These are phyloP conservation scores for Pollachius pollachius DNA, from an alignment of 2,113 vertebrate genomes.

Conservation along the genomic window DNA sequence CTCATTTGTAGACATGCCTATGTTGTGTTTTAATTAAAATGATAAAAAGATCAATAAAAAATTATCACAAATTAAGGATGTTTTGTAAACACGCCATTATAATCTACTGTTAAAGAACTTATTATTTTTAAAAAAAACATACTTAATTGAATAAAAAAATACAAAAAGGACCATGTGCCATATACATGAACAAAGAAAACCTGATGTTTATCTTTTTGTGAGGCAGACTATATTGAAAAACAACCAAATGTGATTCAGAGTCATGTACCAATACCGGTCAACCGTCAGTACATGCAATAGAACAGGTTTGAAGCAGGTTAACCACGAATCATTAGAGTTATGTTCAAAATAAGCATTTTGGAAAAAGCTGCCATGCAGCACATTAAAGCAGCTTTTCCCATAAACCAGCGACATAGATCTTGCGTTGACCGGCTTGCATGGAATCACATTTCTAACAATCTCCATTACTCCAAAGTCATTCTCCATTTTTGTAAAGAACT, in stretches of 20 bases:
- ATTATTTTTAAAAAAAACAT: too few species aligned
- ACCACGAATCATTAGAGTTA: constrained; percentile 45
- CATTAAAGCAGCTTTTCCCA: constrained; percentile 48
- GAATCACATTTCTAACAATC: constrained; percentile 43
- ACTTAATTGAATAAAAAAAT: background rate
- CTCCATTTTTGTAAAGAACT: background rate
- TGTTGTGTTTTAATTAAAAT: constrained; percentile 3
- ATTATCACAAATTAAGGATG: background rate
- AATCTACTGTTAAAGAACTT: background rate
- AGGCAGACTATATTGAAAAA: background rate
- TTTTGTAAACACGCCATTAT: background rate
- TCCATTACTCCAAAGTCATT: constrained; percentile 15
- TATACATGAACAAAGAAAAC: background rate
- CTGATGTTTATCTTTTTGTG: background rate
- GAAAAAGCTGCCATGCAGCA: constrained; percentile 67
- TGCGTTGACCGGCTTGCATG: constrained; percentile 67
- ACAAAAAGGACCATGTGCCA: too few species aligned
- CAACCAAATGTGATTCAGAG: constrained; percentile 59
- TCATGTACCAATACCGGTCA: constrained; percentile 58
- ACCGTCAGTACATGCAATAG: constrained; percentile 63
- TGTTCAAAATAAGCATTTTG: constrained; percentile 37
- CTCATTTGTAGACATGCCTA: constrained; percentile 65
- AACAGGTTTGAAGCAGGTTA: constrained; percentile 46
- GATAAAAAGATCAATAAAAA: background rate
- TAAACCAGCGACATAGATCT: constrained; percentile 39